Evolutionary conservation across 2,888 invertebrate genomes (phyloP).

Genomic region (Limnephilus marmoratus): DNA sequence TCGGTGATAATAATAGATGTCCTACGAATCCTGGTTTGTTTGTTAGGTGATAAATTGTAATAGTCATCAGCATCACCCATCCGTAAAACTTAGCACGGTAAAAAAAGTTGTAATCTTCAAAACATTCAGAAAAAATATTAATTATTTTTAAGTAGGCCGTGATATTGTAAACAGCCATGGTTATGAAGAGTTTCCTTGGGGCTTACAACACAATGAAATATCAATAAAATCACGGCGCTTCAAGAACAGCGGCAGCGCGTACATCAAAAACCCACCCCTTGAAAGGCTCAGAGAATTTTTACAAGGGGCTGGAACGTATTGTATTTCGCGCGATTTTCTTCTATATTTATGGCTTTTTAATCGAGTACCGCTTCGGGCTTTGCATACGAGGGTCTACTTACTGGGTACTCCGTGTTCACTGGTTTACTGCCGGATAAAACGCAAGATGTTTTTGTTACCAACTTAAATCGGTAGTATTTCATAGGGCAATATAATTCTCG

Average conservation of each 20-base stretch:
- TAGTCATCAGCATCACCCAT: not conserved
- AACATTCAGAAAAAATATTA: not conserved
- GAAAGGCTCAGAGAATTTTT: slow-evolving; percentile 31
- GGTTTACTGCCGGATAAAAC: slow-evolving; percentile 18
- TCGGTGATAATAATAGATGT: not conserved
- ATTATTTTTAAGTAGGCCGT: not conserved
- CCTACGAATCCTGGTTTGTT: not conserved
- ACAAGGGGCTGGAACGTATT: slow-evolving; percentile 65
- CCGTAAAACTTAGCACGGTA: not conserved
- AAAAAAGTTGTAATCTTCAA: not conserved
- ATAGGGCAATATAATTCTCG: not conserved
- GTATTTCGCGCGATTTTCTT: slow-evolving; percentile 65
- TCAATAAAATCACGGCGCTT: slow-evolving; percentile 37
- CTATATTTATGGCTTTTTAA: slow-evolving; percentile 65
- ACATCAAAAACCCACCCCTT: slow-evolving; percentile 39
- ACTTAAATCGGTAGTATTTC: not conserved
- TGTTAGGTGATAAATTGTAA: not conserved
- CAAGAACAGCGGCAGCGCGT: slow-evolving; percentile 28
- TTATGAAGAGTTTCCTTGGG: not conserved
- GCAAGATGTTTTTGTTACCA: slow-evolving; percentile 10
- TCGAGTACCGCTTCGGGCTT: slow-evolving; percentile 56
- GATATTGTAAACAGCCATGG: not conserved
- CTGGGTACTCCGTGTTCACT: not conserved
- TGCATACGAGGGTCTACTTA: slow-evolving; percentile 56
- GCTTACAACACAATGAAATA: slow-evolving; percentile 9